These are phyloP conservation scores for Chrysolophus pictus DNA, from an alignment of 2,797 vertebrate genomes.

Conservation along the genomic window DNA sequence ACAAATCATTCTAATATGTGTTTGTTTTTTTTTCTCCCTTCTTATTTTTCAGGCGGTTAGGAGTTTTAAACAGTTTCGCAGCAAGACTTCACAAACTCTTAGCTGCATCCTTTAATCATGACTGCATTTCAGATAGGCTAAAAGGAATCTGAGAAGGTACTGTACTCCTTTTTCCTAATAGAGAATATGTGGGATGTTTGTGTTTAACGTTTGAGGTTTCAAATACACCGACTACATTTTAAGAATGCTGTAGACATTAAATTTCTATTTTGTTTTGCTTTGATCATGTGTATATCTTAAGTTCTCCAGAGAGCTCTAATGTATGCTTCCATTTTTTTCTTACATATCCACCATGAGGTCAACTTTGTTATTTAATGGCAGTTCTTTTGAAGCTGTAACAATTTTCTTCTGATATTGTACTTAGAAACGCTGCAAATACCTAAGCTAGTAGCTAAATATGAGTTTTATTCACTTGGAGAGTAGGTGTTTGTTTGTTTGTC, in stretches of 20 bases:
- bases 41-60: constrained; percentile 80
- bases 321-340: background rate
- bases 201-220: background rate
- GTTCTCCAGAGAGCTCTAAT: background rate
- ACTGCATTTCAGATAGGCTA: constrained; percentile 86
- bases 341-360: background rate
- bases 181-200: background rate
- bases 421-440: constrained; percentile 6
- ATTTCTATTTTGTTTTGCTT: background rate
- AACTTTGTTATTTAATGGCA: constrained; percentile 29
- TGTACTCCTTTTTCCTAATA: background rate
- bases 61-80: constrained; percentile 66
- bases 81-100: constrained; percentile 62
- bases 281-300: background rate
- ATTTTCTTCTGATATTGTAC: constrained; percentile 12
- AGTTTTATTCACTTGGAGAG: background rate
- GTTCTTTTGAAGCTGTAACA: constrained; percentile 22
- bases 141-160: constrained; percentile 82
- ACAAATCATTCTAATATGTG: constrained; percentile 45
- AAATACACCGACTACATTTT: background rate
- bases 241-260: background rate
- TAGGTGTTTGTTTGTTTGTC: constrained; percentile 56
- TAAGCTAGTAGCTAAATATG: constrained; percentile 13
- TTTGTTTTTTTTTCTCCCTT: constrained; percentile 20
- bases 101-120: constrained; percentile 80